phyloP scores from a whole-genome alignment of 1,140 invertebrate species.

The Oryzaephilus surinamensis region DNA sequence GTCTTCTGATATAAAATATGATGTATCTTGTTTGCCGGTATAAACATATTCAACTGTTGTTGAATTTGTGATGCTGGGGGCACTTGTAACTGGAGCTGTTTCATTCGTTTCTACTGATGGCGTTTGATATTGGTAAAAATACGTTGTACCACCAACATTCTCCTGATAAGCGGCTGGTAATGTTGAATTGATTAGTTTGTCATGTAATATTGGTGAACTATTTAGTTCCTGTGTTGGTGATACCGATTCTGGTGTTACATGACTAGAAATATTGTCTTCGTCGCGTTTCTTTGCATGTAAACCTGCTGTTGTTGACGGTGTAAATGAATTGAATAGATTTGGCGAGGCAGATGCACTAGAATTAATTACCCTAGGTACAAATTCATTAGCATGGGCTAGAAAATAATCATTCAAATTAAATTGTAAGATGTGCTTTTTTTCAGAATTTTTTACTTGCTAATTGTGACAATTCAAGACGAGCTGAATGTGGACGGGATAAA shows the following conservation, averaged over 20 bases:
- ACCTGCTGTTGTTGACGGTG: conserved; percentile 12
- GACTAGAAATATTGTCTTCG: conserved; percentile 27
- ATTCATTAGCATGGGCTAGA: neutral
- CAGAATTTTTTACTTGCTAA: too few relatives aligned
- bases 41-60: conserved; percentile 45
- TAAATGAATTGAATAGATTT: conserved; percentile 28
- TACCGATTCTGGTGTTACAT: conserved; percentile 6
- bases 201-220: conserved; percentile 28
- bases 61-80: conserved; percentile 11
- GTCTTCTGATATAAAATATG: conserved; percentile 68
- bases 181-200: conserved; percentile 36
- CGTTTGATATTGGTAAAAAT: conserved; percentile 64
- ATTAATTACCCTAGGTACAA: neutral
- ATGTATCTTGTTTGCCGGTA: conserved; percentile 44
- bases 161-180: conserved; percentile 57
- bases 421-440: too few relatives aligned
- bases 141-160: conserved; percentile 88
- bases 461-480: too few relatives aligned
- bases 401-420: too few relatives aligned
- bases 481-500: too few relatives aligned
- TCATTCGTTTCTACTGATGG: conserved; percentile 30
- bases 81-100: conserved; percentile 7
- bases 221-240: conserved; percentile 12
- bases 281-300: conserved; percentile 17
- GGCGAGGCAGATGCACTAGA: conserved; percentile 28